Evolutionary conservation across 2,797 vertebrate genomes (phyloP).

Genomic region (Mormyrus proboscirostris): DNA sequence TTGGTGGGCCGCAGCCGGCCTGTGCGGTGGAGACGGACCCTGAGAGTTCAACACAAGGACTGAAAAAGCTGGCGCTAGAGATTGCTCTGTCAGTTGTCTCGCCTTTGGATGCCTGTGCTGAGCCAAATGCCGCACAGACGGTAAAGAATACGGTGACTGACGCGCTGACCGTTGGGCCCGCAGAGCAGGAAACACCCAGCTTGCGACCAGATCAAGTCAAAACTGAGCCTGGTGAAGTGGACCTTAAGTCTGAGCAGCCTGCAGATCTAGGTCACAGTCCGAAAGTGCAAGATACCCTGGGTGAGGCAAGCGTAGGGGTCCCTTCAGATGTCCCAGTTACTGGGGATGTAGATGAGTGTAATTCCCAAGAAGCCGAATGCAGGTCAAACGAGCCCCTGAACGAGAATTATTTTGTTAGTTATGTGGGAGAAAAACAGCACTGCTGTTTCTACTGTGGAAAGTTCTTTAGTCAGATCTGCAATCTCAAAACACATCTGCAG

Average conservation of each 20-base stretch:
- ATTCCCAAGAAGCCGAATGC: neutral
- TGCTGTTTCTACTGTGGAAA: slow-evolving; percentile 60
- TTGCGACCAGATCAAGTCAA: slow-evolving; percentile 42
- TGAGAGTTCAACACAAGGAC: neutral
- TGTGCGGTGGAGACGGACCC: slow-evolving; percentile 32
- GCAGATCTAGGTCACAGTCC: neutral
- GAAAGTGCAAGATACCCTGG: neutral
- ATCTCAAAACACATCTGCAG: slow-evolving; percentile 57
- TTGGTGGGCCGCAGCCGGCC: slow-evolving; percentile 22
- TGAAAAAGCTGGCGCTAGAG: slow-evolving; percentile 27
- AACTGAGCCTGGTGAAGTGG: slow-evolving; percentile 48
- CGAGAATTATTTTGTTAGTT: rapidly evolving
- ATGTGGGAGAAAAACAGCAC: slow-evolving; percentile 35
- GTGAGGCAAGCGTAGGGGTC: neutral
- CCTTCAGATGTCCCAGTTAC: slow-evolving; percentile 1
- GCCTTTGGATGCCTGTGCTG: slow-evolving; percentile 15
- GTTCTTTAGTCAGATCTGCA: slow-evolving; percentile 45
- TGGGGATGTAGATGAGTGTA: neutral
- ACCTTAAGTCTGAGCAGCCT: slow-evolving; percentile 30
- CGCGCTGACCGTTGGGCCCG: neutral
- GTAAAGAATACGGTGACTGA: neutral
- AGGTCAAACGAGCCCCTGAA: neutral
- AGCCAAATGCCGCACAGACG: neutral
- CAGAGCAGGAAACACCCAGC: slow-evolving; percentile 15
- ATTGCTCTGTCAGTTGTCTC: slow-evolving; percentile 15